A percentile compares a stretch with the other conserved stretches of the same genome.
These are phyloP conservation scores for Pycnonotus jocosus DNA, from an alignment of 2,113 vertebrate species.

Conservation along the genomic window DNA sequence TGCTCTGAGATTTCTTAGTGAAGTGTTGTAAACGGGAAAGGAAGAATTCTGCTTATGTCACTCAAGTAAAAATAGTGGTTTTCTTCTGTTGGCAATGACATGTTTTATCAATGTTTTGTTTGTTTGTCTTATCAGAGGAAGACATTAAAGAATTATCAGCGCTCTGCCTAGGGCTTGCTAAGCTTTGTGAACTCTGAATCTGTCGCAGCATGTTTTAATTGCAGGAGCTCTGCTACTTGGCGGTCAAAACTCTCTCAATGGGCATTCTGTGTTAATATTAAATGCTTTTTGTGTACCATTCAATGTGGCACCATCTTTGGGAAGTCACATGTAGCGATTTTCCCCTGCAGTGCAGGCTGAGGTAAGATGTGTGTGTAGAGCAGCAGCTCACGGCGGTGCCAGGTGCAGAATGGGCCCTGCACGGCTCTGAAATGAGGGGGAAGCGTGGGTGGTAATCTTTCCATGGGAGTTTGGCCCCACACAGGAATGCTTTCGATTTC, in stretches of 20 bases:
- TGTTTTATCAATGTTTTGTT: not conserved
- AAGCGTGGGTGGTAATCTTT: not conserved
- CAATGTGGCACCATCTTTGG: not conserved
- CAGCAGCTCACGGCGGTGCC: accelerated
- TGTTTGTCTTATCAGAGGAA: not conserved
- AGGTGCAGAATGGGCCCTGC: not conserved
- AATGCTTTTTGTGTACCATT: not conserved
- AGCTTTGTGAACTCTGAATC: not conserved
- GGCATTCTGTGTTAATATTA: not conserved
- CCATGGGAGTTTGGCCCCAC: not conserved
- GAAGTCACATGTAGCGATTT: not conserved
- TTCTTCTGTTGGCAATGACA: not conserved
- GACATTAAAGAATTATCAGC: not conserved
- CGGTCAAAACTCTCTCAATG: not conserved
- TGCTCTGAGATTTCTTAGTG: not conserved
- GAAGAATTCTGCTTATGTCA: not conserved
- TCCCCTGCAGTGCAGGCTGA: not conserved
- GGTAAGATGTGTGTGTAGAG: accelerated
- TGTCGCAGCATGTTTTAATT: not conserved
- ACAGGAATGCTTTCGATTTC: not conserved
- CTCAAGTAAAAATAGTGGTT: not conserved
- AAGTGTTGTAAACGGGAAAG: not conserved
- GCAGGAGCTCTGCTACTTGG: not conserved
- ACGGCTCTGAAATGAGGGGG: not conserved
- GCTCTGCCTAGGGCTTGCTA: not conserved